Conservation (phyloP, 2,888 invertebrate species). For the Sarcophaga variegata region DNA sequence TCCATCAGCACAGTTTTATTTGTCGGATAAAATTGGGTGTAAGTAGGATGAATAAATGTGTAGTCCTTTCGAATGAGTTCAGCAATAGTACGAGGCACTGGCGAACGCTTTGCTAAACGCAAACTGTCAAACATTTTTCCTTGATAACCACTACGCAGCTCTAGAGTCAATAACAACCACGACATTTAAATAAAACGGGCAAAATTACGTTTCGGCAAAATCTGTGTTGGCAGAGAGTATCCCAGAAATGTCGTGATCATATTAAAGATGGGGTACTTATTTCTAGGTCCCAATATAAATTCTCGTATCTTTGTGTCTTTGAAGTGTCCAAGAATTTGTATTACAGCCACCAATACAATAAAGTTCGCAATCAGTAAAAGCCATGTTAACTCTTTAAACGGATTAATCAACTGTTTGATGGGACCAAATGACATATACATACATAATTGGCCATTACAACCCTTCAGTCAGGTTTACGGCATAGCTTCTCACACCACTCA, state of each 20-base stretch:
- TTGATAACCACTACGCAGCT: constrained; percentile 77
- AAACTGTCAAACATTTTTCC: constrained; percentile 76
- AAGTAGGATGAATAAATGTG: constrained; percentile 68
- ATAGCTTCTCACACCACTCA: no score
- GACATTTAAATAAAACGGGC: constrained; percentile 74
- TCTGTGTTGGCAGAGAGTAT: constrained; percentile 70
- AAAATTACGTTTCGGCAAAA: constrained; percentile 71
- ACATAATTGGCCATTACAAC: no score
- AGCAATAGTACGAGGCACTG: constrained; percentile 70
- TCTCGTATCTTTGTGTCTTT: constrained; percentile 15
- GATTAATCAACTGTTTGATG: constrained; percentile 71
- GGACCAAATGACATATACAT: constrained; percentile 65
- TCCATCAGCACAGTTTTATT: constrained; percentile 66
- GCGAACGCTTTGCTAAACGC: constrained; percentile 69
- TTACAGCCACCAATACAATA: constrained; percentile 50
- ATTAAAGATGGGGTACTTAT: constrained; percentile 71
- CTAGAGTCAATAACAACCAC: constrained; percentile 75
- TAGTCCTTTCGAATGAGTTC: constrained; percentile 72
- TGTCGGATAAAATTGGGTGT: constrained; percentile 72
- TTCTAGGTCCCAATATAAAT: constrained; percentile 66
- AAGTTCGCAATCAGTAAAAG: constrained; percentile 52
- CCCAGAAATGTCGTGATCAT: constrained; percentile 73
- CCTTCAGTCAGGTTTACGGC: no score
- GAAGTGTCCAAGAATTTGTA: background rate
- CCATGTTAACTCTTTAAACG: constrained; percentile 74